Evolutionary conservation across 2,113 vertebrate genomes (phyloP).

Genomic region (Nothoprocta pentlandii): DNA sequence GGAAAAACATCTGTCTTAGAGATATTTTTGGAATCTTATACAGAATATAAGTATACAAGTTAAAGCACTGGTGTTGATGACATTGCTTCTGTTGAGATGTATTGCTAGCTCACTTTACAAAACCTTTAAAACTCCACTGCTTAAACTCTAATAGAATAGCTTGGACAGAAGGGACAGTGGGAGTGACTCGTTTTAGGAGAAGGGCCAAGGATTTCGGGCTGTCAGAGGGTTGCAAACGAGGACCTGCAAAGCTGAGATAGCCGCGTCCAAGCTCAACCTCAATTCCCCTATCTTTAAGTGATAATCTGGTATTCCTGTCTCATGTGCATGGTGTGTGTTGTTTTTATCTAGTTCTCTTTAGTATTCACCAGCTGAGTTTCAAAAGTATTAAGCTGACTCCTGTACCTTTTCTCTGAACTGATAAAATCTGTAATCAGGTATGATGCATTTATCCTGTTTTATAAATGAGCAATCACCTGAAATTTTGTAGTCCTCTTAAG

Average conservation of each 20-base stretch:
- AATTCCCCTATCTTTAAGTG: accelerated
- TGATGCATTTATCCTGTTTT: neutral
- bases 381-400: neutral
- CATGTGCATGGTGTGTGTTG: neutral
- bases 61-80: neutral
- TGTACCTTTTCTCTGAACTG: neutral
- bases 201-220: neutral
- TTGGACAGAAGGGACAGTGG: neutral
- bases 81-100: neutral
- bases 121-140: no score
- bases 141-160: neutral
- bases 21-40: neutral
- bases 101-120: neutral
- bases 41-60: neutral
- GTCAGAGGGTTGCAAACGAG: neutral
- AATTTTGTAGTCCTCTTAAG: neutral
- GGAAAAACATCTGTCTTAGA: neutral
- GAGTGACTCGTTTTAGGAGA: neutral
- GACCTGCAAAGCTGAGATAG: neutral
- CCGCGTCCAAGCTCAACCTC: neutral
- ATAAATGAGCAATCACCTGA: neutral
- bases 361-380: neutral
- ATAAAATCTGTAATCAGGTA: neutral
- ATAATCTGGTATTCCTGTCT: neutral
- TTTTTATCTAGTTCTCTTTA: neutral